phyloP scores from a whole-genome alignment of 2,797 vertebrate species.

The Scarus forsteni region DNA sequence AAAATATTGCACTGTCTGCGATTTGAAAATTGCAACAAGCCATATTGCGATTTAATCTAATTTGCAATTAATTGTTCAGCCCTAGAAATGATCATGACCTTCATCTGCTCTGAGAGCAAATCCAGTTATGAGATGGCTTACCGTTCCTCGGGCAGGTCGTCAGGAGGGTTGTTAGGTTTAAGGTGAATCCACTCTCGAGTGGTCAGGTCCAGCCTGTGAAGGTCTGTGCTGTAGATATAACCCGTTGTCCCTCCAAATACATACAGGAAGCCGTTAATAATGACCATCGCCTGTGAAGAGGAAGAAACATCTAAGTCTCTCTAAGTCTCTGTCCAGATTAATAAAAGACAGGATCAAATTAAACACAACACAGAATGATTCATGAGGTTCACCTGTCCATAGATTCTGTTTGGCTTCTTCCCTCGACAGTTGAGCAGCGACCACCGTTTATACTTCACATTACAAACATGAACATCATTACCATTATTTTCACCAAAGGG shows the following conservation, averaged over 20 bases:
- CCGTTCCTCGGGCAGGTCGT: slow-evolving; percentile 97
- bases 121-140: slow-evolving; percentile 44
- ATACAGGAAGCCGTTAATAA: slow-evolving; percentile 96
- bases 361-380: not conserved
- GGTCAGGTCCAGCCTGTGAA: slow-evolving; percentile 96
- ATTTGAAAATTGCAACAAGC: too few species aligned
- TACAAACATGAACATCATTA: slow-evolving; percentile 97
- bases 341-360: not conserved
- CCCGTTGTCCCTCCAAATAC: slow-evolving; percentile 98
- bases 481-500: slow-evolving; percentile 98
- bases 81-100: not conserved
- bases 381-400: slow-evolving; percentile 90
- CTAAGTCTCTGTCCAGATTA: not conserved
- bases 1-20: too few species aligned
- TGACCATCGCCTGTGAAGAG: slow-evolving; percentile 85
- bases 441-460: slow-evolving; percentile 97
- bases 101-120: not conserved
- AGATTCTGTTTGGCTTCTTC: slow-evolving; percentile 97
- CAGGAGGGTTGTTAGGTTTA: slow-evolving; percentile 94
- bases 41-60: too few species aligned
- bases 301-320: not conserved
- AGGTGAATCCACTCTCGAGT: slow-evolving; percentile 96
- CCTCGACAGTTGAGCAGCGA: slow-evolving; percentile 95
- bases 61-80: too few species aligned
- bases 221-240: slow-evolving; percentile 97